phyloP scores from a whole-genome alignment of 2,888 invertebrate genomes.

The Pantelozetes paolii region DNA sequence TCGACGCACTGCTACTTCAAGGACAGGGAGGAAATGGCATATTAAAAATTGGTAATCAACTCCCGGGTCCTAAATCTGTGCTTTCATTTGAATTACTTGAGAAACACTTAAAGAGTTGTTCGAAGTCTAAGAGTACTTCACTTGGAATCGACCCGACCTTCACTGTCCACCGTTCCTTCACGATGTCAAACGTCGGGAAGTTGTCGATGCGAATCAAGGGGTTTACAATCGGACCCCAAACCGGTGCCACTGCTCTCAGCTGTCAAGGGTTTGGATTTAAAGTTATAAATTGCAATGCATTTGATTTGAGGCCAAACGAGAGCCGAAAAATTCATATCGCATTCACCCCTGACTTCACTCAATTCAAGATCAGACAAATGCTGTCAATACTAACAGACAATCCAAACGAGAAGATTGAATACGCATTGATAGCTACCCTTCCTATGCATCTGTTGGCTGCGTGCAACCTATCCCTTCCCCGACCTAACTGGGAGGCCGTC shows the following conservation, averaged over 20 bases:
- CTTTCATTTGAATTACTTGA: constrained; percentile 41
- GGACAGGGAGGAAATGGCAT: constrained; percentile 81
- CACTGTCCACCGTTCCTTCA: constrained; percentile 73
- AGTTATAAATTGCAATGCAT: constrained; percentile 68
- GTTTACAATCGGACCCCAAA: constrained; percentile 53
- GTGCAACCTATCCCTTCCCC: constrained; percentile 65
- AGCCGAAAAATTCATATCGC: constrained; percentile 75
- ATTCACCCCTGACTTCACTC: constrained; percentile 48
- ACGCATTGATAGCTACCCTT: constrained; percentile 65
- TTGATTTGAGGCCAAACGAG: constrained; percentile 66
- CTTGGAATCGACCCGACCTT: constrained; percentile 59
- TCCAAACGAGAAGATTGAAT: constrained; percentile 57
- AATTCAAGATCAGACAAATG: constrained; percentile 23
- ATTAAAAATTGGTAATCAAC: constrained; percentile 81
- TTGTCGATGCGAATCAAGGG: constrained; percentile 71
- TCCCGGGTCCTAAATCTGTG: constrained; percentile 58
- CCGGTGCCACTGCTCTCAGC: constrained; percentile 48
- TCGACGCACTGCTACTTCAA: constrained; percentile 76
- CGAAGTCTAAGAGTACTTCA: not conserved
- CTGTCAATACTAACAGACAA: constrained; percentile 38
- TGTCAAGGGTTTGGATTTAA: constrained; percentile 77
- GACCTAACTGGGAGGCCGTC: constrained; percentile 71
- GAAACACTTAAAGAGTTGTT: constrained; percentile 32
- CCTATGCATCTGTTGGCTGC: constrained; percentile 63
- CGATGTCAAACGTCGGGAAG: constrained; percentile 83